phyloP scores from a whole-genome alignment of 2,888 invertebrate species.

The Caenorhabditis sp. region DNA sequence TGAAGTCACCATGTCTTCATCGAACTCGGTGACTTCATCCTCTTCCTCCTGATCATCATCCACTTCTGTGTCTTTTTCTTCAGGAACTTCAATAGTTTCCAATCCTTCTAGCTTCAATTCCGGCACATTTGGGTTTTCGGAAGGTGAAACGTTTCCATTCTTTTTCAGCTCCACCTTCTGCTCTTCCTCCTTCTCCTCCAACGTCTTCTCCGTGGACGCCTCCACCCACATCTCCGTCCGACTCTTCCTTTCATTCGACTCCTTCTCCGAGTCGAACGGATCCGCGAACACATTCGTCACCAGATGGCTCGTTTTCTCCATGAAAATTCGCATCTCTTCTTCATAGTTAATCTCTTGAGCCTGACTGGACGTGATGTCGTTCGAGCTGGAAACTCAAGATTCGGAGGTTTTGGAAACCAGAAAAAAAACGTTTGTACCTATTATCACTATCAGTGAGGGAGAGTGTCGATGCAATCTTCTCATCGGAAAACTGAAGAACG shows the following conservation, averaged over 20 bases:
- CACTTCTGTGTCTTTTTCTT: not conserved
- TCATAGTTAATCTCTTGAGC: constrained; percentile 61
- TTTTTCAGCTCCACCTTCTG: not conserved
- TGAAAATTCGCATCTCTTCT: constrained; percentile 55
- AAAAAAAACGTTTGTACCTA: constrained; percentile 11
- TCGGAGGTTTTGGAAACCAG: no score
- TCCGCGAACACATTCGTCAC: constrained; percentile 66
- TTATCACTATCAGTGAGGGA: constrained; percentile 46
- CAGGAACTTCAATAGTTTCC: not conserved
- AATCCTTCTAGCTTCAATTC: not conserved
- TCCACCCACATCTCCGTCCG: constrained; percentile 72
- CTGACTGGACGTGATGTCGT: constrained; percentile 57
- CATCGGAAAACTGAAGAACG: constrained; percentile 24
- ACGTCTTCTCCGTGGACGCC: constrained; percentile 46
- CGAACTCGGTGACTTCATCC: constrained; percentile 1
- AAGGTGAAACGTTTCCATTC: not conserved
- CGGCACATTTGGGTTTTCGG: not conserved
- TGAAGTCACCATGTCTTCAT: not conserved
- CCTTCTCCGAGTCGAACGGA: constrained; percentile 69
- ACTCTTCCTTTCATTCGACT: constrained; percentile 63
- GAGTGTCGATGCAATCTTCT: constrained; percentile 33
- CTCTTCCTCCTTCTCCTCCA: constrained; percentile 1
- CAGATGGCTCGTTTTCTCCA: constrained; percentile 34
- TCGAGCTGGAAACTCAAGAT: constrained; percentile 51
- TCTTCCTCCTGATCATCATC: not conserved